Conservation (phyloP, 2,797 vertebrate species). For the Lates japonicus region DNA sequence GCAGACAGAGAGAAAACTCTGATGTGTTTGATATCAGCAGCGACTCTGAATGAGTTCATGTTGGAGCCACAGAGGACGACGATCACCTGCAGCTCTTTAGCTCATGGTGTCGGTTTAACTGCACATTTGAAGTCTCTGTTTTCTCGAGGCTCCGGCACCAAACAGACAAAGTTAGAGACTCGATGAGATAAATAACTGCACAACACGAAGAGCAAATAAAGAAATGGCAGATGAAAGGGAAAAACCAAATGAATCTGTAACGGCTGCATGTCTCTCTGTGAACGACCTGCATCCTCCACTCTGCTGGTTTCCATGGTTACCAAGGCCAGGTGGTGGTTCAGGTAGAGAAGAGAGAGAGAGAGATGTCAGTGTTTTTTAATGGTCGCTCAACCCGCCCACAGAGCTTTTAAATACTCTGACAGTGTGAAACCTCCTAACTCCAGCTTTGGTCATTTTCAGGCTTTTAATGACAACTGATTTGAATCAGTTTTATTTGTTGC, state of each 20-base stretch:
- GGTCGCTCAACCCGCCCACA: neutral
- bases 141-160: too few relatives aligned
- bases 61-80: too few relatives aligned
- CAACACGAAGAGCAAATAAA: neutral
- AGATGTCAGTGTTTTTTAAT: neutral
- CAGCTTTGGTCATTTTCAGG: neutral
- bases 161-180: too few relatives aligned
- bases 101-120: too few relatives aligned
- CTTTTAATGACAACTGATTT: neutral
- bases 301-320: constrained; percentile 68
- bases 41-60: neutral
- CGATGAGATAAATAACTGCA: too few relatives aligned
- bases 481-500: too few relatives aligned
- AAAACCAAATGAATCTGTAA: neutral
- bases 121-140: too few relatives aligned
- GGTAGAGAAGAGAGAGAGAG: constrained; percentile 34
- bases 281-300: constrained; percentile 12
- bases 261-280: neutral
- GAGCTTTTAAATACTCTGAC: neutral
- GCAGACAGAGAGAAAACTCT: neutral
- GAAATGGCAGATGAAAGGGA: too few relatives aligned
- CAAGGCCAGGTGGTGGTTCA: constrained; percentile 61
- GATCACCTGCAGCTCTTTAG: too few relatives aligned
- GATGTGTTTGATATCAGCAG: neutral
- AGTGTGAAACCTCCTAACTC: neutral